Conservation (phyloP, 2,797 vertebrate genomes). For the Pygocentrus nattereri region DNA sequence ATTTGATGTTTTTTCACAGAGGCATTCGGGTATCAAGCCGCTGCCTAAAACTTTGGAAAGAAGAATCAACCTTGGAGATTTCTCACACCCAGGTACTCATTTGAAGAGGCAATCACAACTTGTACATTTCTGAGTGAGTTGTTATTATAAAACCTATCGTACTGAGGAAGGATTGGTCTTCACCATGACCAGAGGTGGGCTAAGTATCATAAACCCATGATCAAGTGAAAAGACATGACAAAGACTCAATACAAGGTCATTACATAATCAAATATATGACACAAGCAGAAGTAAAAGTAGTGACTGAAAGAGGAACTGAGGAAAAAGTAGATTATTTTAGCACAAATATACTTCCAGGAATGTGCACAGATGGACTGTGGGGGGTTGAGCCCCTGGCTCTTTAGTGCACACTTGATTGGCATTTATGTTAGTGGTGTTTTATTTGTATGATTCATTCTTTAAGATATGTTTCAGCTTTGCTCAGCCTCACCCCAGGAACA, state of each 20-base stretch:
- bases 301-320: not conserved
- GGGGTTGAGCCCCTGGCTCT: too few species aligned
- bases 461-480: too few species aligned
- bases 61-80: slow-evolving; percentile 85
- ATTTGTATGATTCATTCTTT: too few species aligned
- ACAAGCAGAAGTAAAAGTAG: not conserved
- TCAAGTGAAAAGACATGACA: not conserved
- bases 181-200: not conserved
- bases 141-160: not conserved
- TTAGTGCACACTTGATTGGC: too few species aligned
- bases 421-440: too few species aligned
- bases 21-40: slow-evolving; percentile 85
- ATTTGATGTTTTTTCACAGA: slow-evolving; percentile 72
- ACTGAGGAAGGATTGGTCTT: not conserved
- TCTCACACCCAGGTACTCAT: slow-evolving; percentile 84
- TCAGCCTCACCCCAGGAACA: too few species aligned
- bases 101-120: not conserved
- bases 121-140: not conserved
- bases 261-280: too few species aligned
- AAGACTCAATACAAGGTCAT: not conserved
- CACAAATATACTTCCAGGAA: too few species aligned
- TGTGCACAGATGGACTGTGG: too few species aligned
- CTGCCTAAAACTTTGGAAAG: slow-evolving; percentile 84
- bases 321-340: too few species aligned
- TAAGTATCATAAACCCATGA: not conserved